A percentile compares a stretch with the other conserved stretches of the same genome.
Evolutionary conservation across 1,140 invertebrate species (phyloP).

Genomic region (Heliconius nattereri): DNA sequence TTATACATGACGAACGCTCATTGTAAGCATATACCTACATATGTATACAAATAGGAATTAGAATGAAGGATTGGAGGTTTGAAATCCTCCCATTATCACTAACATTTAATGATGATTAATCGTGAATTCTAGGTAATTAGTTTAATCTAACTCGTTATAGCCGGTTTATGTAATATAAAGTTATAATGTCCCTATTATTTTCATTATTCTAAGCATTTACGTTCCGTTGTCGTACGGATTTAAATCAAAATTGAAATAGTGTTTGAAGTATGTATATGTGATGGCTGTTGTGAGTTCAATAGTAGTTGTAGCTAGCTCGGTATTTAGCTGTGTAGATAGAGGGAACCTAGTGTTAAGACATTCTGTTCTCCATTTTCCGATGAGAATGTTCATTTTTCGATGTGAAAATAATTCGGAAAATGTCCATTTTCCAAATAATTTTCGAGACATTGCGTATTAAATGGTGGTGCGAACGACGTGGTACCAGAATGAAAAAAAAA

Average conservation of each 20-base stretch:
- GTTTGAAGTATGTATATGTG: too few relatives aligned
- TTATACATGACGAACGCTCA: neutral
- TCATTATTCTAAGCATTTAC: too few relatives aligned
- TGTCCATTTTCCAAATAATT: neutral
- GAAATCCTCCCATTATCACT: slow-evolving; percentile 2
- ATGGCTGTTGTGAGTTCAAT: too few relatives aligned
- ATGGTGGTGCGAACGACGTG: rapidly evolving
- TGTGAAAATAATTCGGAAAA: too few relatives aligned
- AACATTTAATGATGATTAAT: slow-evolving; percentile 19
- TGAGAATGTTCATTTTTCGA: too few relatives aligned
- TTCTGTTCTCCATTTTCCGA: neutral
- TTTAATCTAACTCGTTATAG: slow-evolving; percentile 13
- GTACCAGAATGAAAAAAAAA: neutral
- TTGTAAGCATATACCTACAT: neutral
- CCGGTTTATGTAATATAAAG: neutral
- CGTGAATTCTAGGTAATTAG: slow-evolving; percentile 3
- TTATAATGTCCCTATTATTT: neutral
- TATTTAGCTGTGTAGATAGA: neutral
- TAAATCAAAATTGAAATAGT: too few relatives aligned
- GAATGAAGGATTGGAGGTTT: neutral
- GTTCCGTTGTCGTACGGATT: too few relatives aligned
- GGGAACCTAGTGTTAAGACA: neutral
- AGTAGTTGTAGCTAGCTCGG: too few relatives aligned
- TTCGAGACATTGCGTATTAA: neutral
- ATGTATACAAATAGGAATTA: neutral